A percentile compares a stretch with the other conserved stretches of the same genome.
These are phyloP conservation scores for Xestia c-nigrum DNA, from an alignment of 2,888 invertebrate genomes.

Conservation along the genomic window DNA sequence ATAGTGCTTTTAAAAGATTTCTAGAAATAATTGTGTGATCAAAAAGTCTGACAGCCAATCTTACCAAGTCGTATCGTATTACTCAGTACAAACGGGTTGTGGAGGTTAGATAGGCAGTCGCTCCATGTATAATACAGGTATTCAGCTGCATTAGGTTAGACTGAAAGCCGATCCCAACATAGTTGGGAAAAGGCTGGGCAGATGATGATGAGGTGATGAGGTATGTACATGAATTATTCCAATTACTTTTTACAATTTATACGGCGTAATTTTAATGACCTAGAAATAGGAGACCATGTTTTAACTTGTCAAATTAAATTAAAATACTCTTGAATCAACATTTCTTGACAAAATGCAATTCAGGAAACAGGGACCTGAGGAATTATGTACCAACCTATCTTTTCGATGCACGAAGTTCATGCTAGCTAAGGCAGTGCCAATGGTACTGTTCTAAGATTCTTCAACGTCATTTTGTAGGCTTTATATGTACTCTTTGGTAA, in stretches of 20 bases:
- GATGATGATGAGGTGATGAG: too few relatives aligned
- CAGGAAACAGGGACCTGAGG: neutral
- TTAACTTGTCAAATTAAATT: neutral
- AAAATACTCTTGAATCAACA: too few relatives aligned
- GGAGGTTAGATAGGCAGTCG: neutral
- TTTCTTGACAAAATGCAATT: neutral
- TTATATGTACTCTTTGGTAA: neutral
- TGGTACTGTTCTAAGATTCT: neutral
- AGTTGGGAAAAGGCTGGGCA: neutral
- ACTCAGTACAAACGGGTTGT: neutral
- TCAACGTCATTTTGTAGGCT: neutral
- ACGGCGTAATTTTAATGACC: neutral
- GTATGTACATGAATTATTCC: too few relatives aligned
- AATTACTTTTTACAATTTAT: too few relatives aligned
- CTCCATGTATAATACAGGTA: neutral
- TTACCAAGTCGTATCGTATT: too few relatives aligned
- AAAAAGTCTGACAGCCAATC: too few relatives aligned
- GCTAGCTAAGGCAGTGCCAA: neutral
- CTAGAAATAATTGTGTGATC: neutral
- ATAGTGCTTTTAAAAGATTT: neutral
- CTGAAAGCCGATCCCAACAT: neutral
- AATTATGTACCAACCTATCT: too few relatives aligned
- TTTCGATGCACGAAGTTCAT: neutral
- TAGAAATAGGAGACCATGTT: neutral
- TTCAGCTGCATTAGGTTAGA: neutral